phyloP scores from a whole-genome alignment of 53 echinoderm and acorn worm species.

The Apostichopus leukothele region DNA sequence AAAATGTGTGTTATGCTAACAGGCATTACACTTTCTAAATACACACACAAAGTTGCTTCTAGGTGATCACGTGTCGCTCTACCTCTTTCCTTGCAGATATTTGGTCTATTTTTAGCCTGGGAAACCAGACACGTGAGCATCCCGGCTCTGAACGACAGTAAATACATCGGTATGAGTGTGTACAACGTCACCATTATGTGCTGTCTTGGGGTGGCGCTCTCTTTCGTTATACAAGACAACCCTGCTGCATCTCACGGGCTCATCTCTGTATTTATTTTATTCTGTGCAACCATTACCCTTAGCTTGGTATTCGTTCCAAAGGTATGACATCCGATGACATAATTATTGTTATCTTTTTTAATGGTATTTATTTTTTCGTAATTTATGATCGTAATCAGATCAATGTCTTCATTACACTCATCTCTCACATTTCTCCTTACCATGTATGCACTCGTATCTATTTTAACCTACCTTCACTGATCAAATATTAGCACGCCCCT shows the following conservation, averaged over 20 bases:
- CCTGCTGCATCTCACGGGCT: conserved; percentile 90
- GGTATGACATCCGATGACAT: conserved; percentile 43
- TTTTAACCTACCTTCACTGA: too few species aligned
- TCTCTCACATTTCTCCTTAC: too few species aligned
- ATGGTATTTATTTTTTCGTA: too few species aligned
- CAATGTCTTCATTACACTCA: too few species aligned
- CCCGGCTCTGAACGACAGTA: conserved; percentile 98
- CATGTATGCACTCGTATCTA: too few species aligned
- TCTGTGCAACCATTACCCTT: conserved; percentile 94
- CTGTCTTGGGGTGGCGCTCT: conserved; percentile 83
- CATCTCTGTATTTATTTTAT: conserved; percentile 87
- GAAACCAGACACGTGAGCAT: conserved; percentile 96
- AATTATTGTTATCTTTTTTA: too few species aligned
- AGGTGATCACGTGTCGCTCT: not conserved
- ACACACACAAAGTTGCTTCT: too few species aligned
- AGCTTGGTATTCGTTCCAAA: conserved; percentile 94
- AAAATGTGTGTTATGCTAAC: too few species aligned
- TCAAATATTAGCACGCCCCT: too few species aligned
- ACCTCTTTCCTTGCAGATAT: conserved; percentile 60
- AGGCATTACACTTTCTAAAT: too few species aligned
- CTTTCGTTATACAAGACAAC: conserved; percentile 81
- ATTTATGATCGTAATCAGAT: too few species aligned
- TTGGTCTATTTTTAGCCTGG: conserved; percentile 96
- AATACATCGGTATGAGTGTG: conserved; percentile 97
- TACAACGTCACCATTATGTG: conserved; percentile 96